Percentiles rank a stretch among this genome's conserved stretches.
Evolutionary conservation across 2,888 invertebrate genomes (phyloP).

Genomic region (Drosophila dives): DNA sequence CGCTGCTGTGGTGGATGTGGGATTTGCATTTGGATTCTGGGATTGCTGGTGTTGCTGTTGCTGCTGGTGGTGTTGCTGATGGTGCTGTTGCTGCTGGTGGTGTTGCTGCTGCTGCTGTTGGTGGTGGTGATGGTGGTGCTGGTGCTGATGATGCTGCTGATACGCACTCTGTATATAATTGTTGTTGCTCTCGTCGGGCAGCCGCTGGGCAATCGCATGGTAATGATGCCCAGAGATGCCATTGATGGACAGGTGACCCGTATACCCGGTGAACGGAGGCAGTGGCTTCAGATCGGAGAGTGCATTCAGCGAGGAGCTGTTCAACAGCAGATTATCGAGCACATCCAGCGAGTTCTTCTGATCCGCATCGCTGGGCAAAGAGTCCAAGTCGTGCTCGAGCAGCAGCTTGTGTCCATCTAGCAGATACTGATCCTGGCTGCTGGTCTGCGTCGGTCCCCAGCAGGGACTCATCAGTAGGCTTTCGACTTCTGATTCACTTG

Average conservation of each 20-base stretch:
- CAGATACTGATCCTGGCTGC: slow-evolving; percentile 86
- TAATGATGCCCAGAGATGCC: slow-evolving; percentile 95
- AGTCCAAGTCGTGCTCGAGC: slow-evolving; percentile 87
- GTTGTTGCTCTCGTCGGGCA: slow-evolving; percentile 91
- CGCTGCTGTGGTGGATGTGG: slow-evolving; percentile 69
- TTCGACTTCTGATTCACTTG: slow-evolving; percentile 88
- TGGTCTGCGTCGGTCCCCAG: slow-evolving; percentile 87
- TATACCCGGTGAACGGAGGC: slow-evolving; percentile 94
- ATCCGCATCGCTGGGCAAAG: slow-evolving; percentile 85
- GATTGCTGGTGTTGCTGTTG: slow-evolving; percentile 58
- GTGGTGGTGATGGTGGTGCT: slow-evolving; percentile 62
- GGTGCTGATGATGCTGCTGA: slow-evolving; percentile 68
- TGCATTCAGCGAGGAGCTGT: slow-evolving; percentile 86
- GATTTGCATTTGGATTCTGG: slow-evolving; percentile 55
- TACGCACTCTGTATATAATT: slow-evolving; percentile 88
- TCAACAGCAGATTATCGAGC: slow-evolving; percentile 88
- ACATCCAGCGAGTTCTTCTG: slow-evolving; percentile 88
- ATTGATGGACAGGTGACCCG: slow-evolving; percentile 94
- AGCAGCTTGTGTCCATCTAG: slow-evolving; percentile 87
- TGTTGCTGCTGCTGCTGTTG: slow-evolving; percentile 44
- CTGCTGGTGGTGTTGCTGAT: slow-evolving; percentile 56
- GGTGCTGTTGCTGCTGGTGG: slow-evolving; percentile 41
- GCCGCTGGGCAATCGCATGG: slow-evolving; percentile 92
- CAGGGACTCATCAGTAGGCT: slow-evolving; percentile 90
- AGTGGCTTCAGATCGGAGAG: slow-evolving; percentile 93